Base-by-base conservation (phyloP, 2,113 vertebrate genomes). In the Tor tambroides region DNA sequence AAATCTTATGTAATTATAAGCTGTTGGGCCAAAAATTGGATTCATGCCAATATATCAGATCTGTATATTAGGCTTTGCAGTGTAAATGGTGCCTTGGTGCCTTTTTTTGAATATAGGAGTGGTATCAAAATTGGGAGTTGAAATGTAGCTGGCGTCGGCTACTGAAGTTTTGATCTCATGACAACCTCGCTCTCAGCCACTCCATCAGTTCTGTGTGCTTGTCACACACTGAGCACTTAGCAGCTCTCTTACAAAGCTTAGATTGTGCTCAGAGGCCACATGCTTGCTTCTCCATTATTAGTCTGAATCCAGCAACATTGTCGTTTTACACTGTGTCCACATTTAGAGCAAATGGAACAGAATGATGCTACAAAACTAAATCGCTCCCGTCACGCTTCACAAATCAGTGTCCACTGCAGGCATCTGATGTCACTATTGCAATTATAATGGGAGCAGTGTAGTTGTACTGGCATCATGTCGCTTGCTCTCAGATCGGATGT, bases 211-310 rank as follows among this genome's bases (percentile, higher is more conserved):
- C 5, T 72, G 15, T 43, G 65, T 56, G 77, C 43, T 59, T 43
- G 85, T 59, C 85, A 72, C 77, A 26, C 35, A 28, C 46, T 32
- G 56, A 32, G 26, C 56, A 28, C 35, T 51, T 80, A 59, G 65
- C 78, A 38, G 23, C 38, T 76, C 61, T 76, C 69, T 69, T 30
- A 82, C 59, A 88, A 88, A 71, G 79, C 59, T 28, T 2, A 35
- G 46, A 63, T 88, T 86, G 84, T 88, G 67, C 56, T 72, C 9
- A 21, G 19, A 67, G 30, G 54, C 72, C 83, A 65, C 56, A 85
- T 85, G 65, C 69, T 80, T 8, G 7, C 4, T n/a, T 38, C 30
- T 67, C 67, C 26, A 61, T 54, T 86, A 67, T n/a, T 51, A 74
- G 67, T 43, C 72, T 32, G 10, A 84, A 35, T 56, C 11, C 23